Evolutionary conservation across 2,888 invertebrate species (phyloP), one percentile per base, ranked within the genome.

Genomic region (Tachystola acroxantha): DNA sequence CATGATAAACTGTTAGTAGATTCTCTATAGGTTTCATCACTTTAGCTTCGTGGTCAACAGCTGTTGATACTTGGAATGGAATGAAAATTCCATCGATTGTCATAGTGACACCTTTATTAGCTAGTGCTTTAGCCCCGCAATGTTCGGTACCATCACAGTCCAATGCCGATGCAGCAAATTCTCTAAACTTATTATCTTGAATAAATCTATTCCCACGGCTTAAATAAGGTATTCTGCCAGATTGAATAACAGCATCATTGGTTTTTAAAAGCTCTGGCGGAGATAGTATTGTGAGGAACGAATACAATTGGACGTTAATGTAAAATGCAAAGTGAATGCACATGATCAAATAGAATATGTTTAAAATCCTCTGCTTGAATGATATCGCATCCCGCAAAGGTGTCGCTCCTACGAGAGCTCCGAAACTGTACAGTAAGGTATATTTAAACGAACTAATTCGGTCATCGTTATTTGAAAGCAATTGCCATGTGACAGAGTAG

Each of bases 361-460:
- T 77, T 3, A 82, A 29, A 11, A 71, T 45, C 45, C 64, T 80
- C 31, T 79, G 72, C 41, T 84, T 84, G 0, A 61, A 20, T 7
- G 71, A 62, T 24, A 36, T 57, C 1, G 79, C 53, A 1, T 67
- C 44, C 38, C 53, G 62, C 7, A 84, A 46, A 1, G 67, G 56
- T 1, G 63, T 42, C 0, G 72, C 50, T 1, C 76, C 77, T 1
- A 81, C 28, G 0, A 82, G 45, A 0, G 71, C 63, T 7, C 84
- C 82, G 68, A 68, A 82, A 26, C 65, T 51, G 36, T 67, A 51
- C 1, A 81, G 29, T 1, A 79, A 40, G 1, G 66, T 67, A 19
- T 62, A 43, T 3, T 34, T 48, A 0, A 72, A 36, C 3, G 66
- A 59, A 1, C 62, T 48, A 1, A 45, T 31, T 1, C 56, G 37